Conservation (phyloP, 1,140 invertebrate species). For the Zaprionus gabonicus region DNA sequence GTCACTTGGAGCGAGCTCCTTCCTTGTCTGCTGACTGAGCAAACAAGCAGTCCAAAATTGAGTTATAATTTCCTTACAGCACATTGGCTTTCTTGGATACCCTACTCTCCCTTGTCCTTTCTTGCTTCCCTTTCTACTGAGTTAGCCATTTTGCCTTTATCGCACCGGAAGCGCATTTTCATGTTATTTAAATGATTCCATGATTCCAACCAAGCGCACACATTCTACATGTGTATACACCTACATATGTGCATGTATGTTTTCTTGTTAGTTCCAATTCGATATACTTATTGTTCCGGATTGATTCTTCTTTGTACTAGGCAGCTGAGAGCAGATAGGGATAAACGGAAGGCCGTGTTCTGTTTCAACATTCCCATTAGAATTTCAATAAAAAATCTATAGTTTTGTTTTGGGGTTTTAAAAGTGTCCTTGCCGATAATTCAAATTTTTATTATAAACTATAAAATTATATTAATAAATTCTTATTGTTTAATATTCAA, state of each 20-base stretch:
- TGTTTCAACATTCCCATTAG: too few species aligned
- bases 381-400: too few species aligned
- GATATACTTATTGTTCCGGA: too few species aligned
- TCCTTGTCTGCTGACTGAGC: constrained; percentile 41
- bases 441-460: too few species aligned
- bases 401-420: too few species aligned
- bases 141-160: neutral
- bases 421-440: too few species aligned
- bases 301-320: too few species aligned
- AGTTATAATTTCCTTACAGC: constrained; percentile 67
- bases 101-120: neutral
- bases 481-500: too few species aligned
- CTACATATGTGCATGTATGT: neutral
- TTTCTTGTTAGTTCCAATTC: neutral
- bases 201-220: constrained; percentile 2
- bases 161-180: constrained; percentile 25
- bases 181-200: constrained; percentile 71
- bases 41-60: constrained; percentile 74
- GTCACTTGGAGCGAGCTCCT: constrained; percentile 31
- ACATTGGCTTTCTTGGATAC: constrained; percentile 19
- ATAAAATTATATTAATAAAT: too few species aligned
- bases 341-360: too few species aligned
- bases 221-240: neutral
- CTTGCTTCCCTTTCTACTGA: too few species aligned
- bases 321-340: too few species aligned